Conservation (phyloP, 1,140 invertebrate genomes). For the Saxidomus purpurata region DNA sequence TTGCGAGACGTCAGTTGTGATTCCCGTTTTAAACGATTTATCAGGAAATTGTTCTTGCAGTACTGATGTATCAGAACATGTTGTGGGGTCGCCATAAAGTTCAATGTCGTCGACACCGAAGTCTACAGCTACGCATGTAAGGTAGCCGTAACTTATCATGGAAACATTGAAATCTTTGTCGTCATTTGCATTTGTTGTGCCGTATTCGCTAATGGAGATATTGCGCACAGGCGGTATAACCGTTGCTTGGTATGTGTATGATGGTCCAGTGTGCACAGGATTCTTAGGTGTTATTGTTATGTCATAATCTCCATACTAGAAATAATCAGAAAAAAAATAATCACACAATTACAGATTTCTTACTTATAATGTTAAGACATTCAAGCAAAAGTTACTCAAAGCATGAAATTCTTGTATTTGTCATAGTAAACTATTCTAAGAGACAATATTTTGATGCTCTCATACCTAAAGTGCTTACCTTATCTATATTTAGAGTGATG, state of each 20-base stretch:
- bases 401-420: no score
- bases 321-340: no score
- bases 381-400: no score
- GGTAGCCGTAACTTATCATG: constrained; percentile 80
- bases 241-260: constrained; percentile 35
- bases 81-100: constrained; percentile 61
- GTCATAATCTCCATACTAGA: constrained; percentile 73
- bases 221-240: constrained; percentile 63
- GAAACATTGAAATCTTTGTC: constrained; percentile 77
- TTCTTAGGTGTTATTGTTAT: constrained; percentile 73
- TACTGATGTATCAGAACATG: constrained; percentile 33
- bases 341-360: no score
- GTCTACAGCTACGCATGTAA: constrained; percentile 84
- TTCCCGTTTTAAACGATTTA: constrained; percentile 62
- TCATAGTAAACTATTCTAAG: no score
- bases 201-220: constrained; percentile 39
- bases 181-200: constrained; percentile 55
- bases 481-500: constrained; percentile 22
- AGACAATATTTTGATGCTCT: no score
- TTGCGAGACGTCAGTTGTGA: constrained; percentile 56
- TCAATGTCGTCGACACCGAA: constrained; percentile 80
- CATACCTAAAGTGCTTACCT: constrained; percentile 5
- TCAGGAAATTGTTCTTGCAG: background rate
- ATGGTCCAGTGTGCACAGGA: constrained; percentile 47
- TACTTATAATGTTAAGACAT: no score